These are phyloP conservation scores for Heliconius hermathena DNA, from an alignment of 1,140 invertebrate genomes.

Conservation along the genomic window DNA sequence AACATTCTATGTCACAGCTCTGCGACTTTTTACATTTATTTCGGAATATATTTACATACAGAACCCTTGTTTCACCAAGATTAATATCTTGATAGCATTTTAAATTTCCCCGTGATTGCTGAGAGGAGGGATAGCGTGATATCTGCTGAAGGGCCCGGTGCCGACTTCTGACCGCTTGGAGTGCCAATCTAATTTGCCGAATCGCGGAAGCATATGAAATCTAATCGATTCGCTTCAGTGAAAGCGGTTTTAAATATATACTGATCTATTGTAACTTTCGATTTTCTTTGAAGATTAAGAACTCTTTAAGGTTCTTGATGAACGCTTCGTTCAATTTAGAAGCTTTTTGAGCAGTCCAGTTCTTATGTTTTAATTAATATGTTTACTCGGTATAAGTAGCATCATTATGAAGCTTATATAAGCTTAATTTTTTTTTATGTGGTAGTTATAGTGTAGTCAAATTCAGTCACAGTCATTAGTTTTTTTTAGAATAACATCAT, in stretches of 20 bases:
- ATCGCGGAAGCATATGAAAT: conserved; percentile 76
- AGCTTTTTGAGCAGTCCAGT: not conserved
- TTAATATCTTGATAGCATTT: conserved; percentile 50
- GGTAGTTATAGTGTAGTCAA: too few species aligned
- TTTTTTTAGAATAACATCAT: too few species aligned
- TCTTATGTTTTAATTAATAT: conserved; percentile 6
- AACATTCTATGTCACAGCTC: too few species aligned
- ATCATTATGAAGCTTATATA: not conserved
- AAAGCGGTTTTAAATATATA: conserved; percentile 32
- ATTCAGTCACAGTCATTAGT: too few species aligned
- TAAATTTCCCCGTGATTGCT: conserved; percentile 68
- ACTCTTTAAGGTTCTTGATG: not conserved
- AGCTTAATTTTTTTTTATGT: too few species aligned
- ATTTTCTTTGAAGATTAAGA: conserved; percentile 11
- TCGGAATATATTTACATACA: not conserved
- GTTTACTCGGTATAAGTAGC: not conserved
- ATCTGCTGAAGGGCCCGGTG: conserved; percentile 67
- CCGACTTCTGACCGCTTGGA: conserved; percentile 78
- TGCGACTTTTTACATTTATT: too few species aligned
- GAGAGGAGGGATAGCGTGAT: conserved; percentile 63
- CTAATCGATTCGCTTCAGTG: conserved; percentile 62
- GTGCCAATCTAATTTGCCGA: conserved; percentile 77
- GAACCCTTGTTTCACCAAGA: not conserved
- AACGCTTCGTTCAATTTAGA: not conserved
- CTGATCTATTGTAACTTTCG: conserved; percentile 7